These are phyloP conservation scores for Clamator glandarius DNA, from an alignment of 2,797 vertebrate genomes.

Conservation along the genomic window DNA sequence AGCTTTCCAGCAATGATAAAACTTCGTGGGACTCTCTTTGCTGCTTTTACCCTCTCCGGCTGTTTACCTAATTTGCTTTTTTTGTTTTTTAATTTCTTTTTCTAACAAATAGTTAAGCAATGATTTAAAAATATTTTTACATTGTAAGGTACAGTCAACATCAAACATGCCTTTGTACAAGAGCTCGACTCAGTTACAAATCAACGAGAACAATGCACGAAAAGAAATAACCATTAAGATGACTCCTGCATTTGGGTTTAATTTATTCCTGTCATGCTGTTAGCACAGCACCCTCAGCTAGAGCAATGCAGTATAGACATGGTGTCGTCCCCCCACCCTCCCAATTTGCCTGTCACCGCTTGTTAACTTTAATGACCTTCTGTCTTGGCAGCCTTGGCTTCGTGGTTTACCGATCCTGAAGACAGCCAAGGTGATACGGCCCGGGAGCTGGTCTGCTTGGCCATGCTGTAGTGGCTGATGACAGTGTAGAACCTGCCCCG, in stretches of 20 bases:
- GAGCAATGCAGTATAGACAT: slow-evolving; percentile 52
- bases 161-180: slow-evolving; percentile 92
- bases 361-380: slow-evolving; percentile 86
- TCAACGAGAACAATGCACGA: slow-evolving; percentile 83
- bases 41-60: slow-evolving; percentile 20
- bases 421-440: slow-evolving; percentile 96
- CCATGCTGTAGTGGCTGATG: slow-evolving; percentile 99
- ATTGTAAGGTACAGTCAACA: slow-evolving; percentile 82
- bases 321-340: slow-evolving; percentile 11
- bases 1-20: neutral
- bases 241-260: slow-evolving; percentile 67
- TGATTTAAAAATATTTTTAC: slow-evolving; percentile 84
- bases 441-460: slow-evolving; percentile 96
- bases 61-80: slow-evolving; percentile 58
- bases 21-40: neutral
- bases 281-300: slow-evolving; percentile 58
- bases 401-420: slow-evolving; percentile 84
- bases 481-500: slow-evolving; percentile 97
- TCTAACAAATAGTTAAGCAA: slow-evolving; percentile 83
- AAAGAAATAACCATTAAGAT: slow-evolving; percentile 76
- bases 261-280: slow-evolving; percentile 18
- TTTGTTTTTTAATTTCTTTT: slow-evolving; percentile 74
- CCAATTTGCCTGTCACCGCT: neutral
- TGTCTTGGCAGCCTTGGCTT: slow-evolving; percentile 87
- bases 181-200: slow-evolving; percentile 86